These are phyloP conservation scores for Penaeus japonicus DNA, from an alignment of 1,140 invertebrate genomes.

Conservation along the genomic window DNA sequence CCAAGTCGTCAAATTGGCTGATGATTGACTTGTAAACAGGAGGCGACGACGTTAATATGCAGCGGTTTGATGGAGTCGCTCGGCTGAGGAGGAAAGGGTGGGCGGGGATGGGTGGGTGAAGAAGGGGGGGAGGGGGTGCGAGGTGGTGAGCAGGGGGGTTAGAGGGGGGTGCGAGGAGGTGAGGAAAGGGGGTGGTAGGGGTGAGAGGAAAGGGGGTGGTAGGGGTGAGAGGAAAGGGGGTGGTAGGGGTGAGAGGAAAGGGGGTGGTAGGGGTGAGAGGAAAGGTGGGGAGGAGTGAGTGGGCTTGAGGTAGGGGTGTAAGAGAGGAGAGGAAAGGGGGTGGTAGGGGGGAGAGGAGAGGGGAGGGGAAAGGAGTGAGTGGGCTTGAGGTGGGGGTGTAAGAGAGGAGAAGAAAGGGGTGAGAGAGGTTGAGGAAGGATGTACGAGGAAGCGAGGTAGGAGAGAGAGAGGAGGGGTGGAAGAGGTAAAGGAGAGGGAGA, in stretches of 20 bases:
- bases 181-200: no score
- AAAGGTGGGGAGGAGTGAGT: background rate
- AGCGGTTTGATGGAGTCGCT: slow-evolving; percentile 4
- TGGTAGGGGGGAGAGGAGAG: background rate
- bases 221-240: background rate
- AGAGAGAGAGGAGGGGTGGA: background rate
- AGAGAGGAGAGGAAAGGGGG: no score
- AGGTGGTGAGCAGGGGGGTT: background rate
- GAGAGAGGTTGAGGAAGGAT: background rate
- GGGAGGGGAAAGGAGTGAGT: background rate
- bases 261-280: background rate
- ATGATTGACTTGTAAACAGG: slow-evolving; percentile 34
- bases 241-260: background rate
- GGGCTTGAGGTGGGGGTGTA: background rate
- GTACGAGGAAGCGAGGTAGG: background rate
- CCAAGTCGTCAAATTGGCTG: slow-evolving; percentile 22
- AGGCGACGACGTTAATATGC: slow-evolving; percentile 24
- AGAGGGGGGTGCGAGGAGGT: background rate
- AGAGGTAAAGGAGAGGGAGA: background rate
- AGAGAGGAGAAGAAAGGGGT: background rate
- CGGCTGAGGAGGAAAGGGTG: background rate
- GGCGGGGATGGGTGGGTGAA: background rate
- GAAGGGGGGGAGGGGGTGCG: background rate
- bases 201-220: background rate
- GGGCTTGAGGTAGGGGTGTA: background rate